Base-by-base conservation (phyloP, 2,113 vertebrate species). In the Solea senegalensis region DNA sequence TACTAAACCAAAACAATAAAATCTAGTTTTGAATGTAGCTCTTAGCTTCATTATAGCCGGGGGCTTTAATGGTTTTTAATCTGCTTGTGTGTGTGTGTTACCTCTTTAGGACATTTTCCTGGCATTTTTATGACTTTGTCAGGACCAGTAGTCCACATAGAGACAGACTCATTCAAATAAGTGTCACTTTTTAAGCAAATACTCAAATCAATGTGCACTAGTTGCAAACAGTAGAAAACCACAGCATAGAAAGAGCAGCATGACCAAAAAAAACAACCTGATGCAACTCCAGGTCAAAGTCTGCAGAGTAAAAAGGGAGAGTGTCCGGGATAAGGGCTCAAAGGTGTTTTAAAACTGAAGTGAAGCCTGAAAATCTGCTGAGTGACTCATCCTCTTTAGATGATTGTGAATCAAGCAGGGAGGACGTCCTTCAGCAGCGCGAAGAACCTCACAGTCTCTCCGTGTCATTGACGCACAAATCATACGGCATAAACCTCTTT, bases 351-450 rank as follows among this genome's bases (percentile, higher is more conserved):
- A 70, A 78, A 59, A 34, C 34, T 7, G 10, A 11, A 55, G 49
- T 1, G 4, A 55, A 58, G 60, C 34, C 62, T 71, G 13, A 72
- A 69, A 65, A 65, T 48, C 57, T 55, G 65, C 59, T 61, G 56
- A 62, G 51, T 53, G 65, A 60, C 46, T 86, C 74, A 84, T 82
- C 80, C 72, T 70, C 67, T 76, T 53, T 59, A 63, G 59, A 61
- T 72, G 41, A 8, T 15, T 46, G 64, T 7, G 53, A 78, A 65
- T 41, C n/a, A 5, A 59, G 21, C 1, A 49, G 82, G n/a, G 65
- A 59, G 53, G 60, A 65, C 72, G 76, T 72, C 75, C 48, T 74
- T 67, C 21, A 52, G 62, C n/a, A 9, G 69, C 48, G 45, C 39
- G 40, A 27, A 63, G 46, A 69, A 39, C 55, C 62, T 45, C 49